These are phyloP conservation scores for Hydropotes inermis DNA, from an alignment of 2,113 vertebrate species.

Conservation along the genomic window DNA sequence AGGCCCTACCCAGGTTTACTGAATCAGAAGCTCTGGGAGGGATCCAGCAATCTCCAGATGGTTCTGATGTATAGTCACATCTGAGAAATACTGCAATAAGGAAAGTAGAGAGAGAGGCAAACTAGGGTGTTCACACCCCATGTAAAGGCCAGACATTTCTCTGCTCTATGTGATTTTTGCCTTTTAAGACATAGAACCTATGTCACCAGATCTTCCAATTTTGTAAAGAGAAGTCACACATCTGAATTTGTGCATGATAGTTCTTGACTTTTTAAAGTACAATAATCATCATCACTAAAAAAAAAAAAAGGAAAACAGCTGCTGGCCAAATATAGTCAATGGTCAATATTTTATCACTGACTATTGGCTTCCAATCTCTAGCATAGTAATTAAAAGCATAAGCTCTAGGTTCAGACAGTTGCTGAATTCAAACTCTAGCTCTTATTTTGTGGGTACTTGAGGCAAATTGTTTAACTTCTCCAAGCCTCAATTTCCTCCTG, in stretches of 20 bases:
- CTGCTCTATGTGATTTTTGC: neutral
- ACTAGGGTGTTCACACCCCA: neutral
- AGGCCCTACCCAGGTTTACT: neutral
- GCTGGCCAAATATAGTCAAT: neutral
- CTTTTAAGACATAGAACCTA: neutral
- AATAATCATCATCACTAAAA: neutral
- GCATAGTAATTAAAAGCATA: neutral
- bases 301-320: neutral
- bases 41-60: neutral
- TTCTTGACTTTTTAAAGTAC: neutral
- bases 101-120: neutral
- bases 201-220: neutral
- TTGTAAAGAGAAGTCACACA: neutral
- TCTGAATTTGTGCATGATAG: neutral
- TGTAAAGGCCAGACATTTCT: neutral
- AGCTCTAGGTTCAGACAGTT: neutral
- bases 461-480: neutral
- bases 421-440: neutral
- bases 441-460: neutral
- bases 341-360: neutral
- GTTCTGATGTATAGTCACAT: neutral
- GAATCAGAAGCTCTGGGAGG: slow-evolving; percentile 12
- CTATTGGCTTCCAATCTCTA: neutral
- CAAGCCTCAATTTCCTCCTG: neutral
- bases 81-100: neutral